Evolutionary conservation across 2,888 invertebrate genomes (phyloP).

Genomic region (Drosophila aldrichi): DNA sequence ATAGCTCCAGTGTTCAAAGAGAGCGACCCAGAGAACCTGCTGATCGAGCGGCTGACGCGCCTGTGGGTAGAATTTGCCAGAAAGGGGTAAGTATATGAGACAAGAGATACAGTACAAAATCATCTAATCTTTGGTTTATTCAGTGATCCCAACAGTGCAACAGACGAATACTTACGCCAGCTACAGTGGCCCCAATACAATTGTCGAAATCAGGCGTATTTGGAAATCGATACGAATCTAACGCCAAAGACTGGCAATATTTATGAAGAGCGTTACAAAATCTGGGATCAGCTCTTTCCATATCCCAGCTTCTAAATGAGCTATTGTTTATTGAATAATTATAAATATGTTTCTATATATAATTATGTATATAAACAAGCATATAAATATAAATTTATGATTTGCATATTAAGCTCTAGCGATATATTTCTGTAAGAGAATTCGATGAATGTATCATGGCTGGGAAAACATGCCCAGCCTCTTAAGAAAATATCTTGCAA

Average conservation of each 20-base stretch:
- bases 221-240: conserved; percentile 80
- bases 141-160: conserved; percentile 81
- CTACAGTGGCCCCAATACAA: conserved; percentile 76
- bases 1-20: conserved; percentile 82
- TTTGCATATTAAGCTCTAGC: background rate
- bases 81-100: conserved; percentile 66
- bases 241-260: conserved; percentile 68
- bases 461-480: conserved; percentile 3
- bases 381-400: no score
- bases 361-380: no score
- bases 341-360: no score
- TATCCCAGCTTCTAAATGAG: conserved; percentile 38
- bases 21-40: conserved; percentile 84
- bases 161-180: conserved; percentile 71
- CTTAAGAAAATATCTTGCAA: conserved; percentile 28
- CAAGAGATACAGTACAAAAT: rapidly evolving
- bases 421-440: background rate
- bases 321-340: background rate
- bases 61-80: conserved; percentile 85
- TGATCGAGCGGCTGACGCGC: conserved; percentile 85
- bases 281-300: conserved; percentile 74
- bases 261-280: conserved; percentile 60
- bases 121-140: background rate
- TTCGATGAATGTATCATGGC: conserved; percentile 4
- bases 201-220: conserved; percentile 61